phyloP scores from a whole-genome alignment of 2,113 vertebrate species.

The Collichthys lucidus region DNA sequence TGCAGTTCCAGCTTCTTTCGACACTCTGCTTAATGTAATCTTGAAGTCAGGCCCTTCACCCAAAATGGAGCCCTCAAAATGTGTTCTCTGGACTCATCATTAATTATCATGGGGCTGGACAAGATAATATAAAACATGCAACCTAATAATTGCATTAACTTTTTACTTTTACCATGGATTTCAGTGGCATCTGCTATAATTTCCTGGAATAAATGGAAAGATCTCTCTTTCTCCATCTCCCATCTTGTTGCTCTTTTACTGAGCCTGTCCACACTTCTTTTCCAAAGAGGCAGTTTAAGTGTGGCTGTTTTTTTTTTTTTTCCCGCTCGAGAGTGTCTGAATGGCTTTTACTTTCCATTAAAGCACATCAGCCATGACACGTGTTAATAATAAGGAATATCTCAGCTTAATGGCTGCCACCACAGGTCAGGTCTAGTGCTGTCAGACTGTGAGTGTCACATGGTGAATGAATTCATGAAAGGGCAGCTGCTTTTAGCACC shows the following conservation, averaged over 20 bases:
- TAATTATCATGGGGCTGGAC: conserved; percentile 10
- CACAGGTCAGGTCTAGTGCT: conserved; percentile 52
- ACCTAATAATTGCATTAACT: conserved; percentile 26
- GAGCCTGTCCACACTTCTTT: conserved; percentile 31
- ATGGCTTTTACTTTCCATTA: conserved; percentile 74
- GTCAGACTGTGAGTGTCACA: conserved; percentile 33
- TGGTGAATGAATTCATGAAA: conserved; percentile 46
- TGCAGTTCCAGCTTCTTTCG: conserved; percentile 1
- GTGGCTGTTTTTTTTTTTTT: conserved; percentile 31
- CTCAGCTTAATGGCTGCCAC: conserved; percentile 59
- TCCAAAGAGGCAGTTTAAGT: conserved; percentile 44
- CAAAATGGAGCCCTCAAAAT: neutral
- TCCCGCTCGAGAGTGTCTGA: conserved; percentile 49
- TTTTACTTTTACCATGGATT: conserved; percentile 30
- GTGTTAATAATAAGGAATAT: conserved; percentile 67
- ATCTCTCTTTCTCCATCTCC: conserved; percentile 15
- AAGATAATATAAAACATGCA: conserved; percentile 38
- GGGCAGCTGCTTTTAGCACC: conserved; percentile 44
- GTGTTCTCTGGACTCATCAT: conserved; percentile 32
- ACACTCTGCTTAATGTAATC: conserved; percentile 14
- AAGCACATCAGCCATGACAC: conserved; percentile 69
- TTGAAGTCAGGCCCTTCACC: conserved; percentile 32
- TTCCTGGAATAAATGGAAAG: conserved; percentile 30
- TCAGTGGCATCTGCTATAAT: conserved; percentile 36
- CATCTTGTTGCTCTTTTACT: conserved; percentile 33